Conservation (phyloP, 2,797 vertebrate genomes). For the Sebastes umbrosus region DNA sequence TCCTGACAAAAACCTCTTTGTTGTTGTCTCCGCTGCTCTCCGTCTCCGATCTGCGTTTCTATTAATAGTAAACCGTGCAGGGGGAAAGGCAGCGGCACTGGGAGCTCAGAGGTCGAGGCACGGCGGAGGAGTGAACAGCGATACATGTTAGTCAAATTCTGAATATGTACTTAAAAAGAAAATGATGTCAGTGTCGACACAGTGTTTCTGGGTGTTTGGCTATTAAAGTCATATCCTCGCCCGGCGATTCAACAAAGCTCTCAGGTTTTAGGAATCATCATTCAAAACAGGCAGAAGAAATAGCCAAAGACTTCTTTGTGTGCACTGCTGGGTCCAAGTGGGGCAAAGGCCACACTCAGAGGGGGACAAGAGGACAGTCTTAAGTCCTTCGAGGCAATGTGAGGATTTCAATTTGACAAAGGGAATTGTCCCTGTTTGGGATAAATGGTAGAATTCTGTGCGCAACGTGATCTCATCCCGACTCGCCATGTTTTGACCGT, state of each 20-base stretch:
- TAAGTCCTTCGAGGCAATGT: too few relatives aligned
- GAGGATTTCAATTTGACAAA: too few relatives aligned
- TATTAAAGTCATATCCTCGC: neutral
- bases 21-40: conserved; percentile 40
- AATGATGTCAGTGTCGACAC: neutral
- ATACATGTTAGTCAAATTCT: neutral
- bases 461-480: too few relatives aligned
- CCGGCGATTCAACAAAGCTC: neutral
- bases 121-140: neutral
- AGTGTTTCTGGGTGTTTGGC: neutral
- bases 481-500: too few relatives aligned
- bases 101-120: conserved; percentile 2
- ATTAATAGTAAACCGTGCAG: conserved; percentile 40
- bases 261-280: neutral
- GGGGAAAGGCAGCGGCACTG: neutral
- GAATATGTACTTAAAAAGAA: neutral
- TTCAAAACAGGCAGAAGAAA: neutral
- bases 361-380: neutral
- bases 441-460: too few relatives aligned
- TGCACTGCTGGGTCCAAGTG: neutral
- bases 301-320: too few relatives aligned
- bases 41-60: conserved; percentile 25
- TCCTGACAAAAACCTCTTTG: conserved; percentile 68
- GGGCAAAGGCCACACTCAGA: neutral
- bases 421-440: too few relatives aligned